Base-by-base conservation (phyloP, 1,140 invertebrate genomes). In the Micrasema minimum region DNA sequence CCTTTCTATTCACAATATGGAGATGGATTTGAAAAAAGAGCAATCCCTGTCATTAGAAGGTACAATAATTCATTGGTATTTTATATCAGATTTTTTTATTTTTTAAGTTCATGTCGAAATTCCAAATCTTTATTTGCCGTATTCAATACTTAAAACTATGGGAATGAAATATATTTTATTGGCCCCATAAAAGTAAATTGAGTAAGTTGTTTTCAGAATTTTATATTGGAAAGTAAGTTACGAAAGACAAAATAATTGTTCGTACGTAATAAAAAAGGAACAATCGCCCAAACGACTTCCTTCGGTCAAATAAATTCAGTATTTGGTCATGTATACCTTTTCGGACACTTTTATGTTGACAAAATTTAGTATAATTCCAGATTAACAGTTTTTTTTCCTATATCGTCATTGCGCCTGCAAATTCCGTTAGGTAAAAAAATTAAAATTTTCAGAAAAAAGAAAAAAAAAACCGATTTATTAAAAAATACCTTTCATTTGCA, bases 21-120 rank as follows among this genome's bases (percentile, higher is more conserved):
- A 38, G 9, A 59, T 59, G 55, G 55, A 59, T 59, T 59, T 38
- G 55, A 59, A 38, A 59, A 38, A 18, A 59, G 55, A 38, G 55
- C 55, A 0, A n/a, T 59, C 38, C 38, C 18, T 59, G 4, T 20
- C 55, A 4, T 41, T 59, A 35, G 55, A 59, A 59, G 55, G 55
- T 59, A 59, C 6, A 18, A 16, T 9, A 18, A 37, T 59, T 55
- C 6, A 20, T 50, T 22, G 5, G 14, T 50, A 22, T 22, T 22
- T 22, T 22, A 22, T 50, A 3, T 22, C 48, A 6, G 48, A 51
- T 22, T n/a, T 22, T 51, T 4, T 22, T 12, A 31, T 16, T 11
- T 10, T 10, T 11, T 53, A 20, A 12, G 46, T 43, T 43, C 12
- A 11, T 0, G 16, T 43, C 3, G 10, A 2, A 9, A 11, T 14